Evolutionary conservation across 2,888 invertebrate species (phyloP), one percentile per base, ranked within the genome.

Genomic region (Apomyelois bistriatella): DNA sequence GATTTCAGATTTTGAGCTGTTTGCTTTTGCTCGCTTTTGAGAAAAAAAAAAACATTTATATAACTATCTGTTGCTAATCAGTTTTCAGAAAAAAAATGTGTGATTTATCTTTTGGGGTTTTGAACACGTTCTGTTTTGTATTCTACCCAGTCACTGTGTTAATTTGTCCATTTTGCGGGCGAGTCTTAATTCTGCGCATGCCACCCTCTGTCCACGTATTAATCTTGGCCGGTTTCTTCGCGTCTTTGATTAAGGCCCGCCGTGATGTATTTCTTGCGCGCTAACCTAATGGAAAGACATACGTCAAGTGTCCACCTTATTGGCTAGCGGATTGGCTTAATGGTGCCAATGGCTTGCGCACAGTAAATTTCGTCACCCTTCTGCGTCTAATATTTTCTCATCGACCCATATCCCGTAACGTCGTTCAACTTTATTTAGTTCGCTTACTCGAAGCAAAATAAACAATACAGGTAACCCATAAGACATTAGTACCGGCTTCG

Each of bases 221-320:
- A 86, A 88, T 89, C 86, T 85, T 77, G 70, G 66, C 67, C 68
- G 74, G 79, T 79, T 79, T 76, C 83, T 79, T 81, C 76, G 79
- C 72, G 82, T 81, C 85, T 85, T 86, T 89, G 88, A 90, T 90
- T 90, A 88, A 88, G 78, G 74, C 77, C 66, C 68, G 71, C 75
- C 62, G 82, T 89, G 88, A 90, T 87, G 85, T 88, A 90, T 90
- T 87, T 87, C 85, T 86, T 88, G 82, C 78, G 69, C 76, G 76
- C 78, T 74, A 80, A 82, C 85, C 78, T 90, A 89, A 90, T 89
- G 87, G 88, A 83, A 88, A 82, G 78, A 69, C 85, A 88, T 90
- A 84, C 82, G 77, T 90, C 89, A 90, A 88, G 88, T 85, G 85
- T 83, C 86, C 76, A 83, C 86, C 78, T 85, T 88, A 89, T 89